Conservation (phyloP, 2,797 vertebrate species). For the Tauraco hartlaubi region DNA sequence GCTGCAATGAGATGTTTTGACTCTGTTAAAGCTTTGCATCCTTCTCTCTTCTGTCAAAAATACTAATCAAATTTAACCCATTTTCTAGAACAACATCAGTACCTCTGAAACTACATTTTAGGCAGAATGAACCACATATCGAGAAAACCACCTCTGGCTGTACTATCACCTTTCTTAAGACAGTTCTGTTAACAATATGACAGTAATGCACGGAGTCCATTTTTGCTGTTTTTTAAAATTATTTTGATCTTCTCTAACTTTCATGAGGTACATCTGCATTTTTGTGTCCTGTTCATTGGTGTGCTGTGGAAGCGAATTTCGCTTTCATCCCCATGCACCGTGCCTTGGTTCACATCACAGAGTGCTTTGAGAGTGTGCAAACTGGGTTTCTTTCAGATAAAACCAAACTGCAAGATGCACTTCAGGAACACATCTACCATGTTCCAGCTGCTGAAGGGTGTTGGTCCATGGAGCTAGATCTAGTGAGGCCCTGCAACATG, state of each 20-base stretch:
- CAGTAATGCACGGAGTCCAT: background rate
- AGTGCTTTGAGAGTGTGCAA: background rate
- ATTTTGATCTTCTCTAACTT: background rate
- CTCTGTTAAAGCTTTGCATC: background rate
- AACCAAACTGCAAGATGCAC: background rate
- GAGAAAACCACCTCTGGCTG: background rate
- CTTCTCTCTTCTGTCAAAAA: conserved; percentile 14
- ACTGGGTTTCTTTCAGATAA: background rate
- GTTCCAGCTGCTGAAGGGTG: background rate
- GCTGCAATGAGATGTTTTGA: conserved; percentile 36
- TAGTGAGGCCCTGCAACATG: background rate
- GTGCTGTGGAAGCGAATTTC: background rate
- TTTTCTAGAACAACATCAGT: background rate
- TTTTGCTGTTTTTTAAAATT: background rate
- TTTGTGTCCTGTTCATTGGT: background rate
- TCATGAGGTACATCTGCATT: background rate
- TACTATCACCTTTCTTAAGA: background rate
- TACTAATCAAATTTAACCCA: background rate
- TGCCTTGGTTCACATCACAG: background rate
- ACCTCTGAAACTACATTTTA: background rate
- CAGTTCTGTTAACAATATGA: background rate
- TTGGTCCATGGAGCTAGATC: background rate
- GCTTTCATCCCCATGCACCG: rapidly evolving
- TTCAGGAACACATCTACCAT: background rate
- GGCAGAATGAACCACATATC: background rate